Evolutionary conservation across 2,113 vertebrate genomes (phyloP).

Genomic region (Hydrolagus affinis): DNA sequence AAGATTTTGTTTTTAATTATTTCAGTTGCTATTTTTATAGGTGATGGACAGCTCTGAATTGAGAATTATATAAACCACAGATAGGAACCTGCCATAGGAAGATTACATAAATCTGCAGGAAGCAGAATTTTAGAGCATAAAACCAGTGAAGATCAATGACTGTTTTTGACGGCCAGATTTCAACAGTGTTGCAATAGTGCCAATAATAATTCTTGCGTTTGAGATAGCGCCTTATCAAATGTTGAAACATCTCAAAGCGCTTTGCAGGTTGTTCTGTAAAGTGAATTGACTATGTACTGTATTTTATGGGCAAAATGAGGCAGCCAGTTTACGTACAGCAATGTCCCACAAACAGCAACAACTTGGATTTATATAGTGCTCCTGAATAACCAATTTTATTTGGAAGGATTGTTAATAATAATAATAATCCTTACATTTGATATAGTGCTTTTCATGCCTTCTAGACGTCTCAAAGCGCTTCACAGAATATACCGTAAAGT

Average conservation of each 20-base stretch:
- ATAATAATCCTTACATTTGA: no score
- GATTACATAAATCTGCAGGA: background rate
- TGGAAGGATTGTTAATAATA: no score
- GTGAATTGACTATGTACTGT: no score
- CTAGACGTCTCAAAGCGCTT: no score
- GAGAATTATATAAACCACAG: background rate
- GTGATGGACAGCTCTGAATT: background rate
- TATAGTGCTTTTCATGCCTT: no score
- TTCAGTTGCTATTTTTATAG: background rate
- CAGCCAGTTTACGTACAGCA: no score
- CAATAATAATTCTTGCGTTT: background rate
- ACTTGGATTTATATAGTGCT: no score
- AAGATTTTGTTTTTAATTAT: background rate
- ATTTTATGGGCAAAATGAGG: no score
- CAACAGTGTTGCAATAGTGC: background rate
- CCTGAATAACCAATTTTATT: no score
- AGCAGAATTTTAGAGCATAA: background rate
- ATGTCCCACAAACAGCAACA: no score
- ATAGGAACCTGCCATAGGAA: background rate
- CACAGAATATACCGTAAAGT: no score
- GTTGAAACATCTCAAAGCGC: background rate
- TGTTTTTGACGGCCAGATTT: background rate
- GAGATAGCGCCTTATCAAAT: background rate
- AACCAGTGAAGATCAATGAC: background rate
- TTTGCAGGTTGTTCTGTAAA: no score